Percentiles rank a stretch among this genome's conserved stretches.
Evolutionary conservation across 2,888 invertebrate genomes (phyloP).

Genomic region (Auanema sp.): DNA sequence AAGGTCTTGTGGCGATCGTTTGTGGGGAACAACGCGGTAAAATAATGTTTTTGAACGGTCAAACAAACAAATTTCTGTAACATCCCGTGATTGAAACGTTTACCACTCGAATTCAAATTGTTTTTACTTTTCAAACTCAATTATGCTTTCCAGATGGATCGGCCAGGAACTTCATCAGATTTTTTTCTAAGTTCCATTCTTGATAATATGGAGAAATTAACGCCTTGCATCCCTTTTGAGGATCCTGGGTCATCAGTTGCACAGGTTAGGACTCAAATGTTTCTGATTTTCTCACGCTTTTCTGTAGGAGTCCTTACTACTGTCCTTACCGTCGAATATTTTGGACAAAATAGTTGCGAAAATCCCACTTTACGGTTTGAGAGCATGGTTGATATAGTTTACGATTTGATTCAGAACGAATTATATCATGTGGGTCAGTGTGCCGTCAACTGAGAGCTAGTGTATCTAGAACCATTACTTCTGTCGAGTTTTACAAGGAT

Average conservation of each 20-base stretch:
- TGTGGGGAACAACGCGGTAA: conserved; percentile 6
- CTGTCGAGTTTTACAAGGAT: conserved; percentile 34
- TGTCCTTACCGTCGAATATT: conserved; percentile 23
- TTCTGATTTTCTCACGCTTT: not conserved
- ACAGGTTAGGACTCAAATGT: conserved; percentile 4
- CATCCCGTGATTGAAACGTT: not conserved
- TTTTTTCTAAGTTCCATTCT: not conserved
- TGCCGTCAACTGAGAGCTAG: conserved; percentile 26
- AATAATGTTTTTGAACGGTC: conserved; percentile 3
- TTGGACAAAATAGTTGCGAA: conserved; percentile 26
- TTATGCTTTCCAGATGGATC: conserved; percentile 9
- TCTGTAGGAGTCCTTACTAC: conserved; percentile 23
- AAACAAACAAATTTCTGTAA: not conserved
- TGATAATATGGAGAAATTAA: conserved; percentile 4
- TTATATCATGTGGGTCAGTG: conserved; percentile 19
- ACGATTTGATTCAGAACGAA: conserved; percentile 20
- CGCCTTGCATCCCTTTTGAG: conserved; percentile 11
- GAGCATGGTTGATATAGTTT: conserved; percentile 2
- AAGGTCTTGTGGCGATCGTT: no score
- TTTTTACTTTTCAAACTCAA: not conserved
- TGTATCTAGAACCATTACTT: conserved; percentile 30
- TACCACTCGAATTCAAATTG: not conserved
- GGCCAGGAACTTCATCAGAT: conserved; percentile 5
- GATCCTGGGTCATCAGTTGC: conserved; percentile 7
- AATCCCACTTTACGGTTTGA: conserved; percentile 30